These are phyloP conservation scores for Ophion ventricosus DNA, from an alignment of 2,888 invertebrate species.

Conservation along the genomic window DNA sequence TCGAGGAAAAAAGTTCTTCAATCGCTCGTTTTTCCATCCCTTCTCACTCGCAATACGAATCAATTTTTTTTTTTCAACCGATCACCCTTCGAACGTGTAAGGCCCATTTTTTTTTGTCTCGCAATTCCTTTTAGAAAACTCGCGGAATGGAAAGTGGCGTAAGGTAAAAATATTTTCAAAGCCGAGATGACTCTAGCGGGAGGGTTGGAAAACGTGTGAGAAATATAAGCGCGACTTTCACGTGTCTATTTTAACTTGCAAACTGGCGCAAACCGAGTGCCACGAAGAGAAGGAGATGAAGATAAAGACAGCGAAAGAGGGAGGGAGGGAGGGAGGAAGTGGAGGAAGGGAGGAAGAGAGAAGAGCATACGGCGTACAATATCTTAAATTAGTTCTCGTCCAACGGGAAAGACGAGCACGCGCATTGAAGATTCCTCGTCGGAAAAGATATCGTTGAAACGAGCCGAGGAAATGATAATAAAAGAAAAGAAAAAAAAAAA, in stretches of 20 bases:
- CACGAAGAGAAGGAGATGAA: constrained; percentile 10
- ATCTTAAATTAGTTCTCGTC: constrained; percentile 81
- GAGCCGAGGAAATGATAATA: constrained; percentile 25
- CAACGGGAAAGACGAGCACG: constrained; percentile 75
- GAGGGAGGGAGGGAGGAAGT: constrained; percentile 29
- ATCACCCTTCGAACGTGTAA: neutral
- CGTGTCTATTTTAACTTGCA: constrained; percentile 81
- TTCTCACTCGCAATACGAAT: neutral
- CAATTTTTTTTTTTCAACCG: neutral
- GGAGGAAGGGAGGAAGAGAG: constrained; percentile 41
- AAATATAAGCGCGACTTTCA: constrained; percentile 77
- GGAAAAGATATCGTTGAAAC: constrained; percentile 32
- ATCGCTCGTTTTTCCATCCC: neutral
- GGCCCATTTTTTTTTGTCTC: neutral
- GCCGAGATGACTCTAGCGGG: constrained; percentile 36
- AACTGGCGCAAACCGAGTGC: constrained; percentile 80
- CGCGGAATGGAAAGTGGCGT: constrained; percentile 29
- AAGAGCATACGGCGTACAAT: constrained; percentile 74
- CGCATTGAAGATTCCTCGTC: constrained; percentile 71
- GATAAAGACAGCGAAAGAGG: constrained; percentile 11
- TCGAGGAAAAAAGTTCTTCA: neutral
- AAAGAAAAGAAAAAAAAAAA: neutral
- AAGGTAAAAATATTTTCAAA: constrained; percentile 45
- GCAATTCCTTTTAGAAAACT: neutral
- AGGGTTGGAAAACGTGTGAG: constrained; percentile 61